phyloP scores from a whole-genome alignment of 2,888 invertebrate genomes.

The Clostera curtula region DNA sequence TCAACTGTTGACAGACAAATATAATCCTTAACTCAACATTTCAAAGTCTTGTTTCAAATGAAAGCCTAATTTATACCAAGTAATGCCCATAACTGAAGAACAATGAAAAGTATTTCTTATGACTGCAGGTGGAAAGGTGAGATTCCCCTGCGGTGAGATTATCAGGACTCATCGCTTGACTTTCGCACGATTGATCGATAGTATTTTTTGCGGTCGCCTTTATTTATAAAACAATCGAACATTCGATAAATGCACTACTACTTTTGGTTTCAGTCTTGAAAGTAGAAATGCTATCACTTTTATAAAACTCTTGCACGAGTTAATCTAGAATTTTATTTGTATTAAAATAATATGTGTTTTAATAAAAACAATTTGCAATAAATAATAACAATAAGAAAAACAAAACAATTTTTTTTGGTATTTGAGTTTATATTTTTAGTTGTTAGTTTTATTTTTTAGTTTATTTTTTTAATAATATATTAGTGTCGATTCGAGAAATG shows the following conservation, averaged over 20 bases:
- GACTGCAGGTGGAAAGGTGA: conserved; percentile 22
- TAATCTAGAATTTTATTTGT: too few relatives aligned
- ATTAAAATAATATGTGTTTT: too few relatives aligned
- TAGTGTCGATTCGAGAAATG: too few relatives aligned
- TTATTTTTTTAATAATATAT: too few relatives aligned
- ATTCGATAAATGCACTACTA: conserved; percentile 65
- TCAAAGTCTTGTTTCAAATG: conserved; percentile 28
- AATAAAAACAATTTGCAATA: too few relatives aligned
- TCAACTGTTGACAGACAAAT: conserved; percentile 28
- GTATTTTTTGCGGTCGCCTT: conserved; percentile 68
- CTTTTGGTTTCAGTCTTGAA: too few relatives aligned
- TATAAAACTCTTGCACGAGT: too few relatives aligned
- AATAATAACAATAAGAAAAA: too few relatives aligned
- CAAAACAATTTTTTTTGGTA: too few relatives aligned
- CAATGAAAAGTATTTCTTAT: conserved; percentile 27
- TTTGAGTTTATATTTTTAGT: too few relatives aligned
- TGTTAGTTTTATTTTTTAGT: too few relatives aligned
- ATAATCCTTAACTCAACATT: conserved; percentile 19
- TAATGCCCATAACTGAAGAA: conserved; percentile 29
- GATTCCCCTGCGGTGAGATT: conserved; percentile 28
- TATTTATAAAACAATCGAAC: conserved; percentile 74
- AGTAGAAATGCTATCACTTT: too few relatives aligned
- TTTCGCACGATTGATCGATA: conserved; percentile 75
- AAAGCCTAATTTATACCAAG: conserved; percentile 18
- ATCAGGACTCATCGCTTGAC: conserved; percentile 59